Evolutionary conservation across 2,888 invertebrate genomes (phyloP), one percentile per base, ranked within the genome.

Genomic region (Chaetoderma sp.): DNA sequence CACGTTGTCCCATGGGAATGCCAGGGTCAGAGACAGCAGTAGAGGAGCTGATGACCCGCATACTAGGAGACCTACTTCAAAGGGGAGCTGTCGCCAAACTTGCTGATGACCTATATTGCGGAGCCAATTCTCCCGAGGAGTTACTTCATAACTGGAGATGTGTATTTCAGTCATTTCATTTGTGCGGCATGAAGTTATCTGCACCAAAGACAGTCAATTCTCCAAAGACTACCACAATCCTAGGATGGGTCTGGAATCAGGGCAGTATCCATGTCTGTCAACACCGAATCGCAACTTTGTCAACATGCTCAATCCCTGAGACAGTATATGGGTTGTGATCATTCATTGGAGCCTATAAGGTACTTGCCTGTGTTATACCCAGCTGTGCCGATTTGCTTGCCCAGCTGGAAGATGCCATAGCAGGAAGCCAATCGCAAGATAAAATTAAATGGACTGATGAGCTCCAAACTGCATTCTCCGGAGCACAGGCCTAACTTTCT

Each of bases 291-390:
- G 36, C 68, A 3, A 54, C 63, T 8, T 30, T 71, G 16, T 58
- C 70, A 4, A 32, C 54, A 10, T 70, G 67, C 27, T 30, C 52
- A 13, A 60, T 49, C 8, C 72, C 68, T 10, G 39, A 50, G n/a
- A 66, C 59, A 1, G 63, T 60, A 33, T 55, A n/a, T 56, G 70
- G 60, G 16, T 28, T 63, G 5, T 54, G 57, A 55, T 50, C 23
- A 13, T 72, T 65, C 49, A 68, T 71, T 25, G 71, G 71, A n/a
- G 72, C 67, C 5, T 69, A 70, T 47, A 71, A 70, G 57, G 64
- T 71, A 2, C 54, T 72, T 2, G 36, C 52, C 1, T 50, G 70
- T 10, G 71, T 72, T 6, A 21, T 72, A 4, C 61, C 60, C 4
- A 30, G 57, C 16, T 54, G 65, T 42, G 64, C 72, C 8, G 18